Percentiles rank a stretch among this genome's conserved stretches.
Conservation (phyloP, 92 coral and sea anemone species). For the Hydrozoanthus gracilis region DNA sequence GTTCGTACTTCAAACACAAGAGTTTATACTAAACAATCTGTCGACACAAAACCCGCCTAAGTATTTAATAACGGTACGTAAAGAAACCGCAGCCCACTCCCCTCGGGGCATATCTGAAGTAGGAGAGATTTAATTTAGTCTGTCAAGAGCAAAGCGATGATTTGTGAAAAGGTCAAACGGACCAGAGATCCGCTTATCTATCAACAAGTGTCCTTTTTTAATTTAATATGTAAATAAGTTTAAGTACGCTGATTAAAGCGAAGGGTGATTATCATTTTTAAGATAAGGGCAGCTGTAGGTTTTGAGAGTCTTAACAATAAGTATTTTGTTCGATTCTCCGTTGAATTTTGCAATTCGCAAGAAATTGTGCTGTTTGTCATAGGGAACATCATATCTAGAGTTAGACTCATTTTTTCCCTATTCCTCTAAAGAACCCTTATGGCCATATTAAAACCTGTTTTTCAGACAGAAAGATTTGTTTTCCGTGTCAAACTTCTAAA, state of each 20-base stretch:
- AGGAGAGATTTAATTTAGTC: slow-evolving; percentile 27
- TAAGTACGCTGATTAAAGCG: slow-evolving; percentile 24
- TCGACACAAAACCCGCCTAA: slow-evolving; percentile 38
- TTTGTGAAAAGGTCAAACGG: slow-evolving; percentile 36
- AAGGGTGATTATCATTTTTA: neutral
- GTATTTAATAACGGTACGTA: slow-evolving; percentile 37
- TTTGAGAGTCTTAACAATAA: neutral
- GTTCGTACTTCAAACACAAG: slow-evolving; percentile 31
- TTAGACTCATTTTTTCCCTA: too few relatives aligned
- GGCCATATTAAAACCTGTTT: too few relatives aligned
- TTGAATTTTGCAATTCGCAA: too few relatives aligned
- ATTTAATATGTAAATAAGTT: slow-evolving; percentile 40
- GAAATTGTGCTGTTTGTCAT: too few relatives aligned
- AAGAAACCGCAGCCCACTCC: slow-evolving; percentile 30
- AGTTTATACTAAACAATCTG: slow-evolving; percentile 36
- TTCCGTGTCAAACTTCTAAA: too few relatives aligned
- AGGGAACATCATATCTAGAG: too few relatives aligned
- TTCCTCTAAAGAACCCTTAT: too few relatives aligned
- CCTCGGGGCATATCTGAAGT: slow-evolving; percentile 39
- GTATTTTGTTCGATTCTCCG: too few relatives aligned
- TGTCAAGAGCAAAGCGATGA: slow-evolving; percentile 36
- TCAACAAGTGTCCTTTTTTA: slow-evolving; percentile 38
- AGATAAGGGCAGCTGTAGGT: slow-evolving; percentile 26
- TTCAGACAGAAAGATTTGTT: too few relatives aligned
- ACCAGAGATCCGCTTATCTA: slow-evolving; percentile 28